Conservation (phyloP, 2,888 invertebrate genomes). For the Molanna angustata region DNA sequence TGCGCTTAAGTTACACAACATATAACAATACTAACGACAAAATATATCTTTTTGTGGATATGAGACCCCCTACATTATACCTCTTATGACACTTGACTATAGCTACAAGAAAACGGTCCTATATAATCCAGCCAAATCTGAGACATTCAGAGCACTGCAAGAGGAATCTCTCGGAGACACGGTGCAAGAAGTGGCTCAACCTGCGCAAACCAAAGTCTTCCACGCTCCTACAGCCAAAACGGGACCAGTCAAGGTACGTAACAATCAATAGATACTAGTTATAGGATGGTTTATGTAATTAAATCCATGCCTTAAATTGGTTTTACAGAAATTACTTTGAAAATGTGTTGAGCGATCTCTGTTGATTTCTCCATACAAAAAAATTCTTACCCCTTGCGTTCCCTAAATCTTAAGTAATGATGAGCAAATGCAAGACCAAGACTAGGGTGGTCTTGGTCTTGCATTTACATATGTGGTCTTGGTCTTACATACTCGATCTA, state of each 20-base stretch:
- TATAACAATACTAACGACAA: conserved; percentile 22
- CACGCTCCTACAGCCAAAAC: conserved; percentile 58
- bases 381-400: too few species aligned
- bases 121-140: conserved; percentile 87
- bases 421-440: too few species aligned
- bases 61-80: conserved; percentile 32
- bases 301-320: too few species aligned
- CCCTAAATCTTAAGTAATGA: too few species aligned
- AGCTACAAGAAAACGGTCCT: conserved; percentile 67
- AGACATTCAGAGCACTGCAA: conserved; percentile 83
- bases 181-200: conserved; percentile 67
- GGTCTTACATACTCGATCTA: too few species aligned
- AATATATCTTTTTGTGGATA: conserved; percentile 33
- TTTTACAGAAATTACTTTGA: too few species aligned
- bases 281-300: too few species aligned
- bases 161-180: conserved; percentile 67
- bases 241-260: conserved; percentile 35
- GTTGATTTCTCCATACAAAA: too few species aligned
- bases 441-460: too few species aligned
- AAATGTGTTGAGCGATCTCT: too few species aligned
- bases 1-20: conserved; percentile 30
- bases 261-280: too few species aligned
- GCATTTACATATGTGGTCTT: too few species aligned
- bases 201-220: conserved; percentile 75
- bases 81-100: conserved; percentile 33